Percentiles rank a stretch among this genome's conserved stretches.
Evolutionary conservation across 2,888 invertebrate genomes (phyloP).

Genomic region (Trichopoda pennipes): DNA sequence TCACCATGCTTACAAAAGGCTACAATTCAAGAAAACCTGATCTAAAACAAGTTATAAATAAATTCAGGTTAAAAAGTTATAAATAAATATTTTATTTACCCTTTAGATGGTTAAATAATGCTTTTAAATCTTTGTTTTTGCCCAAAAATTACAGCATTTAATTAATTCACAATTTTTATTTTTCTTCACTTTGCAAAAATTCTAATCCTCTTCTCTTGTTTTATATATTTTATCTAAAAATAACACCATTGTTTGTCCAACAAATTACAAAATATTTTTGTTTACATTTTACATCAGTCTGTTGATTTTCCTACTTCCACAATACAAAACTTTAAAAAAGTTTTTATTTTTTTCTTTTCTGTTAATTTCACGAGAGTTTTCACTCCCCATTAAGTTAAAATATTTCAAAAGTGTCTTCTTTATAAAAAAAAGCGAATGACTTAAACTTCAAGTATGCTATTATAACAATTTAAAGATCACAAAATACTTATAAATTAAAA

Average conservation of each 20-base stretch:
- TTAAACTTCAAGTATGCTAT: not conserved
- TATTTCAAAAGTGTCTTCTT: not conserved
- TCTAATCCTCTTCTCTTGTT: too few relatives aligned
- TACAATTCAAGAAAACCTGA: too few relatives aligned
- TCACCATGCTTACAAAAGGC: too few relatives aligned
- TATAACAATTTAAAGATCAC: conserved; percentile 8
- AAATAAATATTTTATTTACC: too few relatives aligned
- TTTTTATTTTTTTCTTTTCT: not conserved
- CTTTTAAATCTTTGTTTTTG: too few relatives aligned
- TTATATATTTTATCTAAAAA: not conserved
- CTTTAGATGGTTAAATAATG: too few relatives aligned
- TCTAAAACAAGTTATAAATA: too few relatives aligned
- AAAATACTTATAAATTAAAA: conserved; percentile 9
- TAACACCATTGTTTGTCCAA: not conserved
- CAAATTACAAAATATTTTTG: not conserved
- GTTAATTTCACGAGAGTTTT: conserved; percentile 4
- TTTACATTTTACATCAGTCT: not conserved
- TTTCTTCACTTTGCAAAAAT: too few relatives aligned
- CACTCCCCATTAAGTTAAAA: conserved; percentile 1
- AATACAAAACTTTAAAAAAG: conserved; percentile 16
- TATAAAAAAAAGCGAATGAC: too few relatives aligned
- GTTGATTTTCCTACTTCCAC: not conserved
- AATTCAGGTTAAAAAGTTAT: too few relatives aligned
- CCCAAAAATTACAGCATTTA: too few relatives aligned
- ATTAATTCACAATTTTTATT: too few relatives aligned